A percentile compares a stretch with the other conserved stretches of the same genome.
Conservation (phyloP, 2,888 invertebrate genomes). For the Lycocerus yunnanus region DNA sequence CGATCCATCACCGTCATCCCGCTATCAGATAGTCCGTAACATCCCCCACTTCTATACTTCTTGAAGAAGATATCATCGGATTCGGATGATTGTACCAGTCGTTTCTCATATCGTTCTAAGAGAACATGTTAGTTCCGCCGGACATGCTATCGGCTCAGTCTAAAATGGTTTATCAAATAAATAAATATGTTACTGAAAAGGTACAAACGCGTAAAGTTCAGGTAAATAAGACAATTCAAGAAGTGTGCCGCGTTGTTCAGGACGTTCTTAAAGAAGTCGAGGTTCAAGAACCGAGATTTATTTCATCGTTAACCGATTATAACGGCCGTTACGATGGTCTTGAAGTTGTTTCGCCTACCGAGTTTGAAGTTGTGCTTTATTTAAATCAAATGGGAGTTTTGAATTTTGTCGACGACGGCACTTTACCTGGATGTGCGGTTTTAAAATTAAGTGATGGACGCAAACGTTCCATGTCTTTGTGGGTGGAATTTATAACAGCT, state of each 20-base stretch:
- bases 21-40: slow-evolving; percentile 38
- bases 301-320: slow-evolving; percentile 86
- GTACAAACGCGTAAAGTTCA: slow-evolving; percentile 85
- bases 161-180: slow-evolving; percentile 93
- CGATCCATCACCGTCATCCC: slow-evolving; percentile 47
- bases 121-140: slow-evolving; percentile 84
- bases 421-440: slow-evolving; percentile 91
- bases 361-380: slow-evolving; percentile 93
- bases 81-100: slow-evolving; percentile 41
- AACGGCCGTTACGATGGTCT: slow-evolving; percentile 93
- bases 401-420: slow-evolving; percentile 96
- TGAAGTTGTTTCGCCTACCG: slow-evolving; percentile 88
- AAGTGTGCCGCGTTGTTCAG: slow-evolving; percentile 90
- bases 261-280: slow-evolving; percentile 95
- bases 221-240: slow-evolving; percentile 85
- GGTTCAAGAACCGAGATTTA: slow-evolving; percentile 91
- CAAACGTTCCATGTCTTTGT: slow-evolving; percentile 94
- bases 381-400: slow-evolving; percentile 97
- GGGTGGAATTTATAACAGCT: slow-evolving; percentile 98
- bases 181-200: slow-evolving; percentile 90
- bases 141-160: slow-evolving; percentile 95
- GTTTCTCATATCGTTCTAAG: slow-evolving; percentile 37
- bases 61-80: slow-evolving; percentile 40
- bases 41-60: slow-evolving; percentile 35
- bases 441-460: slow-evolving; percentile 93